These are phyloP conservation scores for Lepidothrix coronata DNA, from an alignment of 2,113 vertebrate species.

Conservation along the genomic window DNA sequence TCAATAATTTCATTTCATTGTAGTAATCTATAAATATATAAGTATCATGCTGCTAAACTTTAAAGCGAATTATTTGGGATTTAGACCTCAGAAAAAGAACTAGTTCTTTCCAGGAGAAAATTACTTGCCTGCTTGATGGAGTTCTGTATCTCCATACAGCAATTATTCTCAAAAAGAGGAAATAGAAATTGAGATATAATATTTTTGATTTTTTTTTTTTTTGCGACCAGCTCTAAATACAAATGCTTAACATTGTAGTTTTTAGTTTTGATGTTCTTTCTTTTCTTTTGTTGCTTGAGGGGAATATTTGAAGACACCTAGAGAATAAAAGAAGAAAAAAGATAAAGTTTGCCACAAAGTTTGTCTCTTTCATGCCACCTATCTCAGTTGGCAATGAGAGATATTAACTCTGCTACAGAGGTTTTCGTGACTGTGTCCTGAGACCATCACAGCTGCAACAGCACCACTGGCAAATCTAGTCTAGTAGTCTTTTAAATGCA, in stretches of 20 bases:
- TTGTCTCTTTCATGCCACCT: neutral
- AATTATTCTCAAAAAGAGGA: neutral
- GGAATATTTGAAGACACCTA: neutral
- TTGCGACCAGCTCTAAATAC: neutral
- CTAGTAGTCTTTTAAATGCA: neutral
- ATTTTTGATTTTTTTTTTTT: neutral
- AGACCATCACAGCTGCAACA: neutral
- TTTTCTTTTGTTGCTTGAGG: neutral
- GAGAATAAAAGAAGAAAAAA: neutral
- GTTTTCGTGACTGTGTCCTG: neutral
- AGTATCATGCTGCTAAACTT: neutral
- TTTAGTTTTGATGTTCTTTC: neutral
- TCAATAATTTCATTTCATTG: neutral
- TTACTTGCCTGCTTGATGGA: neutral
- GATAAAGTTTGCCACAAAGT: neutral
- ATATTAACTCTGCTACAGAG: neutral
- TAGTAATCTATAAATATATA: neutral
- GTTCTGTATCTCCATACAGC: neutral
- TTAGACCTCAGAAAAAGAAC: neutral
- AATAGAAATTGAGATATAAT: neutral
- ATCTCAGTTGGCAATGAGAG: neutral
- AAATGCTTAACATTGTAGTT: neutral
- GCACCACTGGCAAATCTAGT: neutral
- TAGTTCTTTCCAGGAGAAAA: neutral
- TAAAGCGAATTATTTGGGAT: neutral